phyloP scores from a whole-genome alignment of 2,888 invertebrate genomes.

The Cancer borealis region DNA sequence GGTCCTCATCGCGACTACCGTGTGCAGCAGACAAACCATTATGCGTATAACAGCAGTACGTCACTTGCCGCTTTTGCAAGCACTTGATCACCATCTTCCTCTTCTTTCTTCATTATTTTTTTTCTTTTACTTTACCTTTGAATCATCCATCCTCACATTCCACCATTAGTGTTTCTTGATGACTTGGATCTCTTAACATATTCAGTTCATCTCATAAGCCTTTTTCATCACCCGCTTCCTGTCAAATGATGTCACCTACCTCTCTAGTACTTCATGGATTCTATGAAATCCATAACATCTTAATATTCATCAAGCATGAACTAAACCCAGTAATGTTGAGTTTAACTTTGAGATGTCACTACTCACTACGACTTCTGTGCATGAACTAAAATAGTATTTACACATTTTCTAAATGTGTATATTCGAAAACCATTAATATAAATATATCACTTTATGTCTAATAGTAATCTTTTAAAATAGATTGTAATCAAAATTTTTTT shows the following conservation, averaged over 20 bases:
- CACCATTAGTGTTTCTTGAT: constrained; percentile 9
- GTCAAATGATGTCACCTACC: background rate
- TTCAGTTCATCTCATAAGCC: constrained; percentile 69
- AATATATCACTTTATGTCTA: background rate
- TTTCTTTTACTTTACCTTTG: constrained; percentile 77
- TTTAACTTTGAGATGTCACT: background rate
- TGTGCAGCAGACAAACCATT: constrained; percentile 71
- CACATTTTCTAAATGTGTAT: background rate
- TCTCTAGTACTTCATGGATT: background rate
- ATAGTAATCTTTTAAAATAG: background rate
- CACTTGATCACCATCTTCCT: background rate
- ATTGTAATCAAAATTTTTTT: background rate
- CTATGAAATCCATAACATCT: background rate
- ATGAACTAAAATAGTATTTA: background rate
- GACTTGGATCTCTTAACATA: background rate
- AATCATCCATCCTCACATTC: constrained; percentile 49
- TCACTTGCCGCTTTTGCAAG: constrained; percentile 46
- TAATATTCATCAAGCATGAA: background rate
- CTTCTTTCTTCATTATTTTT: background rate
- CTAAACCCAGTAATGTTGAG: background rate
- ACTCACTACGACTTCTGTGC: background rate
- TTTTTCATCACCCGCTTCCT: constrained; percentile 77
- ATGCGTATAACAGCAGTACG: constrained; percentile 75
- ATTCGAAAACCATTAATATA: constrained; percentile 5
- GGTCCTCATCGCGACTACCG: constrained; percentile 67